phyloP scores from a whole-genome alignment of 2,113 vertebrate genomes.

The Columba janthina region DNA sequence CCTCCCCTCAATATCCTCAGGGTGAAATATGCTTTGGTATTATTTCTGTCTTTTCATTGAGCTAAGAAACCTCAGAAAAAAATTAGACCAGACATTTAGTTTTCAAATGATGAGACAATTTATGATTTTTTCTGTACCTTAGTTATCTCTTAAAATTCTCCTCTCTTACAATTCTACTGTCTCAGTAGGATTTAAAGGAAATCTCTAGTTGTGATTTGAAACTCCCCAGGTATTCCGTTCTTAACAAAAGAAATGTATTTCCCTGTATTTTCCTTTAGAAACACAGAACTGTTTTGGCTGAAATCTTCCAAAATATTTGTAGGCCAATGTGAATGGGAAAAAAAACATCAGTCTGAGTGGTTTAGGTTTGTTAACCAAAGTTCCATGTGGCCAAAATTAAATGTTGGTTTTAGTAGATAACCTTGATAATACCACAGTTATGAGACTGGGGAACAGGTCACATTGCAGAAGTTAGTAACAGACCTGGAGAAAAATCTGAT shows the following conservation, averaged over 20 bases:
- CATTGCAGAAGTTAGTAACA: not conserved
- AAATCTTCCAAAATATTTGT: not conserved
- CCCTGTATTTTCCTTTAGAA: not conserved
- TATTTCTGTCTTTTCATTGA: not conserved
- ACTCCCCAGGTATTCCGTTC: not conserved
- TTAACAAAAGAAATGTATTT: not conserved
- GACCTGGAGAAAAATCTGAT: not conserved
- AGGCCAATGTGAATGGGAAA: not conserved
- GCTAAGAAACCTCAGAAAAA: not conserved
- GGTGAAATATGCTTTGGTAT: not conserved
- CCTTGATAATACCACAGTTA: not conserved
- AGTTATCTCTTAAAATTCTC: not conserved
- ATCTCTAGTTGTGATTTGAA: not conserved
- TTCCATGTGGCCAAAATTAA: not conserved
- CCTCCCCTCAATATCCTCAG: not conserved
- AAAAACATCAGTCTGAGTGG: rapidly evolving
- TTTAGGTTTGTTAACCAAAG: not conserved
- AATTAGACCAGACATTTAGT: not conserved
- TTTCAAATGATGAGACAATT: not conserved
- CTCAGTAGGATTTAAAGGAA: not conserved
- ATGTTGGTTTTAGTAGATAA: not conserved
- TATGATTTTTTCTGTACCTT: not conserved
- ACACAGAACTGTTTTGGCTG: not conserved
- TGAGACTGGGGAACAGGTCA: not conserved
- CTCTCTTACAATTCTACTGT: not conserved